phyloP scores from a whole-genome alignment of 2,113 vertebrate species.

The Paralichthys olivaceus region DNA sequence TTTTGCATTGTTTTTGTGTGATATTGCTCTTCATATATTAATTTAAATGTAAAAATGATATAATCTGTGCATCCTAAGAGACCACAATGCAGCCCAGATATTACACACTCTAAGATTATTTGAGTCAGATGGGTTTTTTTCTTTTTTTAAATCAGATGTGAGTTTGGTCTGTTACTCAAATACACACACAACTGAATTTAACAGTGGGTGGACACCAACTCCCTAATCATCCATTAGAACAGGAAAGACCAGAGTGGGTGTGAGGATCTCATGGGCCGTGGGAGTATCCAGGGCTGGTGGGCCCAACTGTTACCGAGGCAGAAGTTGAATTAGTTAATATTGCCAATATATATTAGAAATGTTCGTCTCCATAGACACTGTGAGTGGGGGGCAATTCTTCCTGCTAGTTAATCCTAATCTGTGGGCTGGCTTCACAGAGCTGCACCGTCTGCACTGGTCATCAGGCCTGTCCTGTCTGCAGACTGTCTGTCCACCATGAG shows the following conservation, averaged over 20 bases:
- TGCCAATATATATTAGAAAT: conserved; percentile 15
- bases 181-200: background rate
- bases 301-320: conserved; percentile 2
- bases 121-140: too few species aligned
- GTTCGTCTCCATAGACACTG: conserved; percentile 38
- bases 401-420: conserved; percentile 74
- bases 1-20: too few species aligned
- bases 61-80: too few species aligned
- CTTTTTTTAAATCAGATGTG: background rate
- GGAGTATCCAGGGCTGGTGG: conserved; percentile 21
- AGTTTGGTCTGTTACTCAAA: background rate
- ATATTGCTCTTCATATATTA: too few species aligned
- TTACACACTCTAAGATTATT: too few species aligned
- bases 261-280: background rate
- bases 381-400: conserved; percentile 31
- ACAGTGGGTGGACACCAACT: background rate
- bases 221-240: background rate
- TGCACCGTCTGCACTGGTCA: conserved; percentile 63
- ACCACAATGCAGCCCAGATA: too few species aligned
- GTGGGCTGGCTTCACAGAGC: conserved; percentile 61
- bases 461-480: conserved; percentile 59
- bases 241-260: conserved; percentile 4
- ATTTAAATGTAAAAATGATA: too few species aligned
- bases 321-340: conserved; percentile 6
- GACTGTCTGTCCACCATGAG: conserved; percentile 41